These are phyloP conservation scores for Cebuella pygmaea DNA, from an alignment of 2,797 vertebrate species.

Conservation along the genomic window DNA sequence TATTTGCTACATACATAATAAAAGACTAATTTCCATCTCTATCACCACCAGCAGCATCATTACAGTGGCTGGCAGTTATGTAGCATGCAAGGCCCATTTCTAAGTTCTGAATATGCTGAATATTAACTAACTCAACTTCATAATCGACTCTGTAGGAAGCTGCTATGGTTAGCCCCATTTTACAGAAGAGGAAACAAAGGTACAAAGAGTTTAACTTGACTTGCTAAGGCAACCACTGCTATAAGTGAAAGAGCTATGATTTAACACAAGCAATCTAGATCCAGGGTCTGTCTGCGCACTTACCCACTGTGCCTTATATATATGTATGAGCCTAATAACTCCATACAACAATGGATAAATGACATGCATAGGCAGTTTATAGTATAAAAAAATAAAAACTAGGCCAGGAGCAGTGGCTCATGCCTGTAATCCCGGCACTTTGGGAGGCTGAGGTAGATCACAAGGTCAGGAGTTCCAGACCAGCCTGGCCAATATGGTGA, in stretches of 20 bases:
- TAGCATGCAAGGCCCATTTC: background rate
- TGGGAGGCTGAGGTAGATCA: too few relatives aligned
- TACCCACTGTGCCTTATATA: background rate
- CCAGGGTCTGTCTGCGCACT: background rate
- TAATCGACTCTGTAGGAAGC: background rate
- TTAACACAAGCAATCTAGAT: slow-evolving; percentile 14
- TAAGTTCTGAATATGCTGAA: background rate
- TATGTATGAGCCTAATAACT: background rate
- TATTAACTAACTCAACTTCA: slow-evolving; percentile 20
- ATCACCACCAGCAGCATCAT: background rate
- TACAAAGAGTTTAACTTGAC: slow-evolving; percentile 9
- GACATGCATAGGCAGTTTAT: slow-evolving; percentile 2
- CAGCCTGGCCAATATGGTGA: too few relatives aligned
- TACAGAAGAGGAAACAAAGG: slow-evolving; percentile 32
- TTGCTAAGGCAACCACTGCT: background rate
- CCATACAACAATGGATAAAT: background rate
- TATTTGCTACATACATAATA: background rate
- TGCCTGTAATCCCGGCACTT: too few relatives aligned
- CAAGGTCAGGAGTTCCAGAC: too few relatives aligned
- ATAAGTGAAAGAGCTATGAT: slow-evolving; percentile 3
- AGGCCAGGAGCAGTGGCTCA: too few relatives aligned
- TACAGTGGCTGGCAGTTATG: background rate
- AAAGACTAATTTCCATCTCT: background rate
- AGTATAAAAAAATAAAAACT: background rate
- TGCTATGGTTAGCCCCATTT: background rate